phyloP scores from a whole-genome alignment of 2,113 vertebrate species.

The Chinchilla lanigera region DNA sequence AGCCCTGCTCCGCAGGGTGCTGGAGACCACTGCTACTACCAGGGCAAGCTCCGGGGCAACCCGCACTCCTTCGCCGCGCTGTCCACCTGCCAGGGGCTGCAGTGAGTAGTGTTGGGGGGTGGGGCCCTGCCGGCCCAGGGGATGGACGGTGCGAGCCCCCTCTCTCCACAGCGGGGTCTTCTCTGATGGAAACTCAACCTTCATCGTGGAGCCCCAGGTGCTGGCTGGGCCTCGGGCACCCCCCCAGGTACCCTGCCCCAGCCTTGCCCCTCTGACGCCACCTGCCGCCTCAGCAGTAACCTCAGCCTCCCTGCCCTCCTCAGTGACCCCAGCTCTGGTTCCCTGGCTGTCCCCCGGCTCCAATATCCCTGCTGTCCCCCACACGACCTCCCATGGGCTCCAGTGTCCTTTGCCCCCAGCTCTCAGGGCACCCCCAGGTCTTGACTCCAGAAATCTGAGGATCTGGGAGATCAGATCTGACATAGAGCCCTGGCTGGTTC shows the following conservation, averaged over 20 bases:
- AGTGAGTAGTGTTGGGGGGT: constrained; percentile 84
- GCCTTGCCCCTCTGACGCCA: background rate
- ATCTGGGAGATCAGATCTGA: constrained; percentile 75
- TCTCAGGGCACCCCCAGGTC: constrained; percentile 70
- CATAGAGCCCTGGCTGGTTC: constrained; percentile 72
- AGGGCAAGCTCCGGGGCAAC: constrained; percentile 91
- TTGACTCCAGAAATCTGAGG: constrained; percentile 79
- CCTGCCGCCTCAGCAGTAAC: background rate
- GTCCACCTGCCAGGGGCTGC: constrained; percentile 95
- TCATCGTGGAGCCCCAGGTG: constrained; percentile 89
- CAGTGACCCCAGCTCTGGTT: constrained; percentile 64
- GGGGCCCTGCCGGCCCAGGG: rapidly evolving
- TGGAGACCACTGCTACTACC: constrained; percentile 98
- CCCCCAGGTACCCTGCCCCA: background rate
- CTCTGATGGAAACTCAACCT: constrained; percentile 92
- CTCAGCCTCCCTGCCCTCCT: constrained; percentile 66
- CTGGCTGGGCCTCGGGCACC: constrained; percentile 70
- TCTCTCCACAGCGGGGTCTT: constrained; percentile 91
- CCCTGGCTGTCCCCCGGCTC: constrained; percentile 56
- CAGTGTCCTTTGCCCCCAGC: constrained; percentile 77
- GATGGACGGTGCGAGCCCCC: background rate
- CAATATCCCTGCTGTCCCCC: constrained; percentile 73
- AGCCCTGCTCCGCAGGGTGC: constrained; percentile 86
- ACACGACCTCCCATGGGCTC: constrained; percentile 66
- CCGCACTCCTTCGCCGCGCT: constrained; percentile 91